phyloP scores from a whole-genome alignment of 2,113 vertebrate genomes.

The Podocnemis expansa region DNA sequence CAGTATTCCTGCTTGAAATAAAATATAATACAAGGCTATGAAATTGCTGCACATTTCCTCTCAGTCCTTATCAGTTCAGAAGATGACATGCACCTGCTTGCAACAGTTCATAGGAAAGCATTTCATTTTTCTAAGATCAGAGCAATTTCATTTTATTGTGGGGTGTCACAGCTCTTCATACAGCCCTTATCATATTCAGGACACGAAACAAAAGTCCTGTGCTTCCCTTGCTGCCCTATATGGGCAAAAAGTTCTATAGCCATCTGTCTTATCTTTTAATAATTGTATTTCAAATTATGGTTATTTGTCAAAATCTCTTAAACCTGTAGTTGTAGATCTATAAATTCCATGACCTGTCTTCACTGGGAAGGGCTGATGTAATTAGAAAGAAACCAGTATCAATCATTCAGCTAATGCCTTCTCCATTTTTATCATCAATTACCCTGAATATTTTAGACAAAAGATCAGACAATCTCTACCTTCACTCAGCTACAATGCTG shows the following conservation, averaged over 20 bases:
- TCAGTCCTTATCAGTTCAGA: neutral
- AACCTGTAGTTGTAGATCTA: slow-evolving; percentile 69
- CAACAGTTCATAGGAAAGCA: neutral
- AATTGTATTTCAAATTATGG: slow-evolving; percentile 78
- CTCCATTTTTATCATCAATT: slow-evolving; percentile 84
- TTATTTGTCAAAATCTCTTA: slow-evolving; percentile 77
- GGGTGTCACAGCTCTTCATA: neutral
- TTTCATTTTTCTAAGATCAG: neutral
- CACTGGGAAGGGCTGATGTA: slow-evolving; percentile 74
- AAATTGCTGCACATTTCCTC: no score
- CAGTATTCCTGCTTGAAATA: neutral
- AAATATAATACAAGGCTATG: neutral
- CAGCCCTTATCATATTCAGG: neutral
- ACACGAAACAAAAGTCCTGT: neutral
- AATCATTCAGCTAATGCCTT: slow-evolving; percentile 83
- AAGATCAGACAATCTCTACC: slow-evolving; percentile 76
- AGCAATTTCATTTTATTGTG: neutral
- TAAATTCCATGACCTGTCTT: slow-evolving; percentile 77
- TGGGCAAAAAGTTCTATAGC: slow-evolving; percentile 49
- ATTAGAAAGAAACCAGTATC: slow-evolving; percentile 86
- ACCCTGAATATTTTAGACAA: slow-evolving; percentile 82
- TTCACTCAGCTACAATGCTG: slow-evolving; percentile 74
- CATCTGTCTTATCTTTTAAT: slow-evolving; percentile 74
- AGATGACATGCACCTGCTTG: neutral
- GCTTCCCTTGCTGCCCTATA: slow-evolving; percentile 17